phyloP scores from a whole-genome alignment of 1,140 invertebrate species.

The Drosophila neocordata region DNA sequence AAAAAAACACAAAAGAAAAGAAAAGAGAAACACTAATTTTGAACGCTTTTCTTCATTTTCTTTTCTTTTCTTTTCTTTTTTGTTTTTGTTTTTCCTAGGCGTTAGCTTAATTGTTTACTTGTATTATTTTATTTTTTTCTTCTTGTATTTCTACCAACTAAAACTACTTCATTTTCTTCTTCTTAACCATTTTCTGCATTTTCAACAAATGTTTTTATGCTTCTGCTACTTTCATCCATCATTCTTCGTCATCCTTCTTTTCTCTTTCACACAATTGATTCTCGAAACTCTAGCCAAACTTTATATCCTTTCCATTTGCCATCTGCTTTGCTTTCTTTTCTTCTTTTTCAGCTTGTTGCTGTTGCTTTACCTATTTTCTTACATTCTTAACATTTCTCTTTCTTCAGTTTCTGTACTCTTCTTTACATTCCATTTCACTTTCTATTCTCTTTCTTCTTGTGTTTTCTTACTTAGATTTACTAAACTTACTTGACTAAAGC shows the following conservation, averaged over 20 bases:
- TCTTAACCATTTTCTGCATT: neutral
- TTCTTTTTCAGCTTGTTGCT: neutral
- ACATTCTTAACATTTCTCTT: too few species aligned
- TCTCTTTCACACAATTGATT: neutral
- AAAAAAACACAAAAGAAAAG: neutral
- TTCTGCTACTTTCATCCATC: constrained; percentile 25
- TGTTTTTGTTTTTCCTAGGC: constrained; percentile 1
- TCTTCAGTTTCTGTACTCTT: constrained; percentile 21
- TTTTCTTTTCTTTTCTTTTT: too few species aligned
- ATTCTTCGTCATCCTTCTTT: constrained; percentile 14
- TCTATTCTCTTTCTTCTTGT: neutral
- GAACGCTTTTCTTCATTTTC: constrained; percentile 28
- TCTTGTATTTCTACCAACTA: constrained; percentile 57
- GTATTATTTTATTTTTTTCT: neutral
- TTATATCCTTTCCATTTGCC: neutral
- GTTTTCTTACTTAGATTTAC: constrained; percentile 55
- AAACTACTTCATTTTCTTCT: constrained; percentile 42
- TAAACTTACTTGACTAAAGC: constrained; percentile 66
- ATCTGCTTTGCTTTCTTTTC: neutral
- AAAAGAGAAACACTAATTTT: constrained; percentile 39
- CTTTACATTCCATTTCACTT: neutral
- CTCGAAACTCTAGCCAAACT: neutral
- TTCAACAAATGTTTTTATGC: neutral
- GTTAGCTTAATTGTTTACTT: constrained; percentile 12
- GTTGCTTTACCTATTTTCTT: neutral